These are phyloP conservation scores for Pelodytes ibericus DNA, from an alignment of 2,797 vertebrate genomes.

Conservation along the genomic window DNA sequence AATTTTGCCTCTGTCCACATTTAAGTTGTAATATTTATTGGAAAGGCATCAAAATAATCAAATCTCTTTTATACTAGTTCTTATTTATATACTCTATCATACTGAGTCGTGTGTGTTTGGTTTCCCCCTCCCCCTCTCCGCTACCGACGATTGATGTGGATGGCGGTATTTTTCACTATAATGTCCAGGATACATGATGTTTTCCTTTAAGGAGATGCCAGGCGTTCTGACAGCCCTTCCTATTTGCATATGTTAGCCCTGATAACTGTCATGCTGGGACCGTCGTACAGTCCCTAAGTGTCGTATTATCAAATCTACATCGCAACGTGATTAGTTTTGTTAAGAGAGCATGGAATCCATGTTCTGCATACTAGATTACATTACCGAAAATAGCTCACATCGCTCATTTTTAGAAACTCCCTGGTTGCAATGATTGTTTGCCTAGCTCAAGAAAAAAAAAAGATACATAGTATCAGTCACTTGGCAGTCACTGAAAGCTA, in stretches of 20 bases:
- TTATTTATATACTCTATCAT: background rate
- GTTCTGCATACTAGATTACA: slow-evolving; percentile 53
- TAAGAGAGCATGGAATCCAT: slow-evolving; percentile 39
- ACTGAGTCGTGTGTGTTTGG: background rate
- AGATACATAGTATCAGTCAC: slow-evolving; percentile 57
- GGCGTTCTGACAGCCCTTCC: slow-evolving; percentile 40
- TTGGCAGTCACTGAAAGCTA: slow-evolving; percentile 61
- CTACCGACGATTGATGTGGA: slow-evolving; percentile 16
- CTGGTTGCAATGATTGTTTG: slow-evolving; percentile 40
- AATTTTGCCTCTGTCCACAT: background rate
- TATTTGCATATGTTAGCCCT: slow-evolving; percentile 53
- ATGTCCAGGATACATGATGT: slow-evolving; percentile 19
- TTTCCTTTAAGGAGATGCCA: slow-evolving; percentile 40
- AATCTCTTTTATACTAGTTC: background rate
- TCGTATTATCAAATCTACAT: slow-evolving; percentile 54
- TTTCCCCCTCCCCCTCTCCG: background rate
- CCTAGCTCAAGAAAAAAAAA: slow-evolving; percentile 24
- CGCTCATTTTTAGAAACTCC: slow-evolving; percentile 24
- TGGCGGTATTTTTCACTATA: slow-evolving; percentile 1
- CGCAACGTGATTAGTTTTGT: slow-evolving; percentile 54
- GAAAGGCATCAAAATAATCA: background rate
- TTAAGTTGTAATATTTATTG: background rate
- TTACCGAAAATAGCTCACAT: slow-evolving; percentile 45
- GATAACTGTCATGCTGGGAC: slow-evolving; percentile 52
- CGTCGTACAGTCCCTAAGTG: slow-evolving; percentile 38